phyloP scores from a whole-genome alignment of 2,113 vertebrate species.

The Diadophis punctatus region DNA sequence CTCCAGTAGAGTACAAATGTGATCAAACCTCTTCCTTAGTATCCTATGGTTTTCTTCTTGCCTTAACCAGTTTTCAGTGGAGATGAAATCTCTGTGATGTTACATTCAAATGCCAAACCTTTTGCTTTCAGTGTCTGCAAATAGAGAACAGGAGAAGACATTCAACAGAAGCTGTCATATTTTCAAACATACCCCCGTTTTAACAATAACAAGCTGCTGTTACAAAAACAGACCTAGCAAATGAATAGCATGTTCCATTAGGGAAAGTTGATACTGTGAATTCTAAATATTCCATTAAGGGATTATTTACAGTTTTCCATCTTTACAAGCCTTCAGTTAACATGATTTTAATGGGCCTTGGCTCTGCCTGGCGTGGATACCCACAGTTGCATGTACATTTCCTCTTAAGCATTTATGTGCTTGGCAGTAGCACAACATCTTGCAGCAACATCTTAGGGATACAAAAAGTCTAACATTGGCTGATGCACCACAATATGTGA shows the following conservation, averaged over 20 bases:
- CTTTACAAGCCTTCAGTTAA: not conserved
- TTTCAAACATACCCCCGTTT: not conserved
- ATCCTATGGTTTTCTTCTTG: not conserved
- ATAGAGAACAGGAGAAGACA: not conserved
- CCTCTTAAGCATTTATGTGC: constrained; percentile 1
- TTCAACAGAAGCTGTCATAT: constrained; percentile 16
- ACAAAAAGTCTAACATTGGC: not conserved
- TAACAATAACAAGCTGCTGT: not conserved
- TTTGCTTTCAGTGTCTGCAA: not conserved
- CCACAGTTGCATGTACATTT: not conserved
- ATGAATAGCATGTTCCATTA: not conserved
- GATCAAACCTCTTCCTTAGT: not conserved
- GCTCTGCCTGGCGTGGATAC: not conserved
- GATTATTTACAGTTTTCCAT: constrained; percentile 16
- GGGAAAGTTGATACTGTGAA: constrained; percentile 4
- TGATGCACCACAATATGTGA: not conserved
- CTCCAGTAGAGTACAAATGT: not conserved
- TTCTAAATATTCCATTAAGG: not conserved
- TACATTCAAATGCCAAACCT: not conserved
- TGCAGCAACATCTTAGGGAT: not conserved
- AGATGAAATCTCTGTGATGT: not conserved
- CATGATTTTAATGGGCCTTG: not conserved
- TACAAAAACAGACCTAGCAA: not conserved
- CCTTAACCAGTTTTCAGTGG: not conserved
- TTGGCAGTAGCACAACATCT: not conserved